These are phyloP conservation scores for Epizoanthus stellaris DNA, from an alignment of 92 coral and sea anemone species.

Conservation along the genomic window DNA sequence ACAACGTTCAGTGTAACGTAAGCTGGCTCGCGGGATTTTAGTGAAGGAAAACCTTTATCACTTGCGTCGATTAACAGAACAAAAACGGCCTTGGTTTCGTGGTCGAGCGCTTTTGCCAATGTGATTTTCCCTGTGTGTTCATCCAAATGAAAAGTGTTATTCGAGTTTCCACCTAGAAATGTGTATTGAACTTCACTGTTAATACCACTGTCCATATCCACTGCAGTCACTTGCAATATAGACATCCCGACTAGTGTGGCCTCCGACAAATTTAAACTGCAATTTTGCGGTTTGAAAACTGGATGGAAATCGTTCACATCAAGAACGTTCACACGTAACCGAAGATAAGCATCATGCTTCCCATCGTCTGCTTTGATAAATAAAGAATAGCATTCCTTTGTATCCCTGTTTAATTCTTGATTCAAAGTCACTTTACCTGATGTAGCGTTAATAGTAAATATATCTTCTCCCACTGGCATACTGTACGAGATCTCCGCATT, in stretches of 20 bases:
- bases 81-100: too few species aligned
- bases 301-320: too few species aligned
- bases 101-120: neutral
- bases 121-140: conserved; percentile 15
- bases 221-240: too few species aligned
- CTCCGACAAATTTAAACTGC: too few species aligned
- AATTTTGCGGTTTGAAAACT: too few species aligned
- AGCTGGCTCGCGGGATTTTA: conserved; percentile 34
- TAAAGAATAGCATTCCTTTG: neutral
- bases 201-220: too few species aligned
- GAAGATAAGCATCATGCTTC: neutral
- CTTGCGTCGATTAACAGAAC: too few species aligned
- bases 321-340: neutral
- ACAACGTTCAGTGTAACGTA: conserved; percentile 40
- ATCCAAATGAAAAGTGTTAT: neutral
- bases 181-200: too few species aligned
- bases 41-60: conserved; percentile 29
- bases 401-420: conserved; percentile 7
- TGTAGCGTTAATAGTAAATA: conserved; percentile 9
- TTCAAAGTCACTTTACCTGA: conserved; percentile 32
- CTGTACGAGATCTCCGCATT: conserved; percentile 29
- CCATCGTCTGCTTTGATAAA: conserved; percentile 36
- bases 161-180: too few species aligned
- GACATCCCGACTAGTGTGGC: too few species aligned
- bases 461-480: conserved; percentile 27